Conservation (phyloP, 2,888 invertebrate genomes). For the Phyllotreta striolata region DNA sequence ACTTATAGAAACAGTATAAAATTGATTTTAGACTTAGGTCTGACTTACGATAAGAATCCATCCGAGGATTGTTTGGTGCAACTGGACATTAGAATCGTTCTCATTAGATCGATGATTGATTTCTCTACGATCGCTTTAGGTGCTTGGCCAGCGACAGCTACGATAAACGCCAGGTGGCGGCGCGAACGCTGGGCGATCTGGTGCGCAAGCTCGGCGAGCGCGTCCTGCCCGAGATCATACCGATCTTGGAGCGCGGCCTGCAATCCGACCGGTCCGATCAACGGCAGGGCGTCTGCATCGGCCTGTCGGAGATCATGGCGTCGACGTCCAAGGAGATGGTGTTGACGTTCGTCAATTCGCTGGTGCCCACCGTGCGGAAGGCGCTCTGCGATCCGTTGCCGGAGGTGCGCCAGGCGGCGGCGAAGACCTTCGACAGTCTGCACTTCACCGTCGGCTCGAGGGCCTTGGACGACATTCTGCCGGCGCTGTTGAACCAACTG, state of each 20-base stretch:
- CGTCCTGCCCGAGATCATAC: constrained; percentile 97
- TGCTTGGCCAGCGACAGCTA: constrained; percentile 96
- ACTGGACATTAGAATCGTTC: too few relatives aligned
- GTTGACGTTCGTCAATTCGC: constrained; percentile 84
- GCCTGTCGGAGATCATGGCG: constrained; percentile 96
- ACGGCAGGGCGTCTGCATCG: constrained; percentile 98
- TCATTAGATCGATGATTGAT: too few relatives aligned
- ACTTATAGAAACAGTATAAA: too few relatives aligned
- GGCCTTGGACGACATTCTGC: constrained; percentile 96
- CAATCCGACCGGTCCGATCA: constrained; percentile 93
- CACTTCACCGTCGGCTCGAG: constrained; percentile 93
- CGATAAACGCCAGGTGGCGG: constrained; percentile 93
- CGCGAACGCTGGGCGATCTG: constrained; percentile 94
- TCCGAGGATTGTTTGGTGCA: too few relatives aligned
- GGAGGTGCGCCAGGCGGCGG: constrained; percentile 93
- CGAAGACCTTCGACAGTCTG: constrained; percentile 95
- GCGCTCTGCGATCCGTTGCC: constrained; percentile 93
- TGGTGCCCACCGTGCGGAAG: constrained; percentile 93
- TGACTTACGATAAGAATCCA: too few relatives aligned
- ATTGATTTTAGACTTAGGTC: too few relatives aligned
- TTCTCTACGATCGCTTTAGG: constrained; percentile 23
- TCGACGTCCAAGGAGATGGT: constrained; percentile 96
- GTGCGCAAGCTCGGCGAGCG: constrained; percentile 97
- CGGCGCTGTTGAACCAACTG: constrained; percentile 84
- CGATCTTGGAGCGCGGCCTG: constrained; percentile 93